Evolutionary conservation across 2,113 vertebrate genomes (phyloP).

Genomic region (Bubo scandiacus): DNA sequence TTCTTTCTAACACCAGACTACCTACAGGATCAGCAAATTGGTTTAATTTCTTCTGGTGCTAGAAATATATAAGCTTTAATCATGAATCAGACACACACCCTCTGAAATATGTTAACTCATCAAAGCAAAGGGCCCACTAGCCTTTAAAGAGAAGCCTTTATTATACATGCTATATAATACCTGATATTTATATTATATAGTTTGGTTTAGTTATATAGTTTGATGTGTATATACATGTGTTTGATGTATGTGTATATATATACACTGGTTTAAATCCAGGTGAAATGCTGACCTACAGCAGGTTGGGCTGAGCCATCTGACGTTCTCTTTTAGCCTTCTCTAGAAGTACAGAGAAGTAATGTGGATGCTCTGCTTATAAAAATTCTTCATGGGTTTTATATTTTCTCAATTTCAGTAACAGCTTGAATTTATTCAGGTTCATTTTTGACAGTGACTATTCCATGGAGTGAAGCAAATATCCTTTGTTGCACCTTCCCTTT

Average conservation of each 20-base stretch:
- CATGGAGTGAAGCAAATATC: background rate
- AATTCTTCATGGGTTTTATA: background rate
- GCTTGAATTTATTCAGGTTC: background rate
- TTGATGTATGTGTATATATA: conserved; percentile 61
- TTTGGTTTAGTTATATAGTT: conserved; percentile 28
- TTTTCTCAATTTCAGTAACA: background rate
- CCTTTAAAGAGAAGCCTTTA: conserved; percentile 37
- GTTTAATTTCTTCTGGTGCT: conserved; percentile 53
- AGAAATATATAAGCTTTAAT: conserved; percentile 62
- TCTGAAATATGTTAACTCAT: conserved; percentile 53
- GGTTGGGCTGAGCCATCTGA: background rate
- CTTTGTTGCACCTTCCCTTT: background rate
- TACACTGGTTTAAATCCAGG: conserved; percentile 43
- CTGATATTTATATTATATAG: conserved; percentile 37
- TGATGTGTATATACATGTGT: conserved; percentile 46
- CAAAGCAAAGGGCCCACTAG: conserved; percentile 29
- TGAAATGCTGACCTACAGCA: conserved; percentile 36
- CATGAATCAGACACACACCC: conserved; percentile 54
- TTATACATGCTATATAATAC: conserved; percentile 21
- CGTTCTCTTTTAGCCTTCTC: background rate
- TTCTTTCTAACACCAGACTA: conserved; percentile 32
- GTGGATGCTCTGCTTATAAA: background rate
- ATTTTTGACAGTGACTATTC: background rate
- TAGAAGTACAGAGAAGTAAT: background rate
- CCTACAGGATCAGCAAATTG: conserved; percentile 42